A percentile compares a stretch with the other conserved stretches of the same genome.
These are phyloP conservation scores for Bombus breviceps DNA, from an alignment of 1,140 invertebrate species.

Conservation along the genomic window DNA sequence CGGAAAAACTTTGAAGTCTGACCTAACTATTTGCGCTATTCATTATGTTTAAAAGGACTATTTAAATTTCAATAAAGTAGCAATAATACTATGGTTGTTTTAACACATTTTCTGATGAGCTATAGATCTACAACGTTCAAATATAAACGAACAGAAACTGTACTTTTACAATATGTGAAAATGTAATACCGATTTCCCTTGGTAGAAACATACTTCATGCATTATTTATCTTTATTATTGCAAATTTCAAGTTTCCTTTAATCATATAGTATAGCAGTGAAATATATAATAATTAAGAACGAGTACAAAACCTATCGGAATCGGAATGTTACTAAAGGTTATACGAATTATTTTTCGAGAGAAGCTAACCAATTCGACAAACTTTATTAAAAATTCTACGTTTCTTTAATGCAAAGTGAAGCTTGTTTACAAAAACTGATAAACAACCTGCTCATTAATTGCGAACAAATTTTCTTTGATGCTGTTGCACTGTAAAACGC, in stretches of 20 bases:
- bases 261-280: neutral
- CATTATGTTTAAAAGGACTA: neutral
- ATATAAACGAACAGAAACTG: slow-evolving; percentile 2
- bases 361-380: neutral
- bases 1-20: neutral
- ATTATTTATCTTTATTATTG: neutral
- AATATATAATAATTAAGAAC: slow-evolving; percentile 7
- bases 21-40: neutral
- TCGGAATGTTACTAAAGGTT: slow-evolving; percentile 18
- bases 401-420: neutral
- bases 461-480: slow-evolving; percentile 27
- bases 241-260: neutral
- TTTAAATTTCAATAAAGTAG: neutral
- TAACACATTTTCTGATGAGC: neutral
- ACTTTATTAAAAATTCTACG: neutral
- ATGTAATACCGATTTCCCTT: neutral
- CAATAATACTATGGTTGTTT: neutral
- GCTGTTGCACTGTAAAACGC: slow-evolving; percentile 32
- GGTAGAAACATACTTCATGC: neutral
- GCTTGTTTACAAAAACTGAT: slow-evolving; percentile 14
- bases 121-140: neutral
- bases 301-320: neutral
- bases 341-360: slow-evolving; percentile 9
- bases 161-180: slow-evolving; percentile 41
- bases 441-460: slow-evolving; percentile 44